Conservation (phyloP, 2,888 invertebrate species). For the Micoletzkya japonica region DNA sequence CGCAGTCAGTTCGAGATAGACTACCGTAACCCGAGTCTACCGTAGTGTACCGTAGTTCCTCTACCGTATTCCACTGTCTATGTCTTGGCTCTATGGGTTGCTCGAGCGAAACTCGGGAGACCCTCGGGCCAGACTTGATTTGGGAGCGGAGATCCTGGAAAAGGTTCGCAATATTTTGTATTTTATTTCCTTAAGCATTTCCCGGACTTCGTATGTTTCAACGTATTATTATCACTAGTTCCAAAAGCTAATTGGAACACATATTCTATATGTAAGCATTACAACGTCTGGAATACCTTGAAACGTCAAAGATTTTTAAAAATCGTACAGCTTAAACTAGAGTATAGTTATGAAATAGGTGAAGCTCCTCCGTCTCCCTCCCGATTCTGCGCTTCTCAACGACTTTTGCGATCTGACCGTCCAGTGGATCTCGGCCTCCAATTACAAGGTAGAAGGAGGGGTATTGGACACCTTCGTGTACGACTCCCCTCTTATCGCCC, state of each 20-base stretch:
- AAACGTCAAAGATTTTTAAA: too few species aligned
- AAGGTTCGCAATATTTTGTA: too few species aligned
- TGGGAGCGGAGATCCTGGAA: slow-evolving; percentile 33
- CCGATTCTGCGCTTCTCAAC: slow-evolving; percentile 34
- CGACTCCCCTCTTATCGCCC: not conserved
- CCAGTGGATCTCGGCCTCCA: slow-evolving; percentile 38
- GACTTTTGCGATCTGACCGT: slow-evolving; percentile 35
- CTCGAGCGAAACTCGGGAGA: slow-evolving; percentile 34
- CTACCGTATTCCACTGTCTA: not conserved
- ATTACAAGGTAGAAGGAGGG: slow-evolving; percentile 41
- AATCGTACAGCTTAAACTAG: not conserved
- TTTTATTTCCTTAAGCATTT: too few species aligned
- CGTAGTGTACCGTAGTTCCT: not conserved
- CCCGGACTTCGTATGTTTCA: too few species aligned
- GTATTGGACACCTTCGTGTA: too few species aligned
- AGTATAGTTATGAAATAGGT: not conserved
- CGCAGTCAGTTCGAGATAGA: not conserved
- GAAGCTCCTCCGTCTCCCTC: slow-evolving; percentile 18
- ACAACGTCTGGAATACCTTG: too few species aligned
- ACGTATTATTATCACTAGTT: too few species aligned
- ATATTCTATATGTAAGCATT: not conserved
- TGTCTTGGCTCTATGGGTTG: slow-evolving; percentile 30
- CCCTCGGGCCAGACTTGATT: slow-evolving; percentile 35
- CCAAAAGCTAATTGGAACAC: too few species aligned
- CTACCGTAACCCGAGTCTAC: not conserved